These are phyloP conservation scores for Drosophila histrio DNA, from an alignment of 2,888 invertebrate species.

Conservation along the genomic window DNA sequence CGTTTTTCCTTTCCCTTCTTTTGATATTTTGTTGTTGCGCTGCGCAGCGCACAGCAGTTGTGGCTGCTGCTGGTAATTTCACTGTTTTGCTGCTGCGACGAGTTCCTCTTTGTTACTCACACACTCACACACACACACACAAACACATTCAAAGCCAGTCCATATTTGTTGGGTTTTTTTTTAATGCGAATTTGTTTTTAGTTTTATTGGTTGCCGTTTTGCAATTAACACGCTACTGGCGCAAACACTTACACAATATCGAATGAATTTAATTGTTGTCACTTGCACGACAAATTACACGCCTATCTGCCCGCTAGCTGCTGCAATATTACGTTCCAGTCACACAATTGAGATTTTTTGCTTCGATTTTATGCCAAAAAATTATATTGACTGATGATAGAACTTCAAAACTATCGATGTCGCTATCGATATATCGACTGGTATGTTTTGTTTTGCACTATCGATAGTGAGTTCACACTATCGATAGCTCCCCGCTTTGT, in stretches of 20 bases:
- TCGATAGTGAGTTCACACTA: neutral
- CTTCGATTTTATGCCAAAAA: conserved; percentile 38
- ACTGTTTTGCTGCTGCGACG: conserved; percentile 29
- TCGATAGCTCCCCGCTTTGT: too few species aligned
- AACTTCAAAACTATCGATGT: conserved; percentile 14
- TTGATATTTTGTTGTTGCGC: conserved; percentile 19
- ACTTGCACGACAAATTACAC: conserved; percentile 2
- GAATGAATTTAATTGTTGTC: conserved; percentile 39
- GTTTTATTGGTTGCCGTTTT: conserved; percentile 2
- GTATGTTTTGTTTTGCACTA: neutral
- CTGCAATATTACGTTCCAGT: neutral
- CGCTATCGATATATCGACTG: conserved; percentile 21
- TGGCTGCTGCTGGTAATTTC: conserved; percentile 38
- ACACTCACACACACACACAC: conserved; percentile 6
- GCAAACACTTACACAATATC: conserved; percentile 53
- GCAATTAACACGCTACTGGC: neutral
- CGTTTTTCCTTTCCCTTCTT: conserved; percentile 55
- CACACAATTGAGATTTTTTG: conserved; percentile 16
- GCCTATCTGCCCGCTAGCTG: conserved; percentile 11
- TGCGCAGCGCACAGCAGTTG: conserved; percentile 31
- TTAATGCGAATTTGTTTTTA: conserved; percentile 1
- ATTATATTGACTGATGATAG: too few species aligned
- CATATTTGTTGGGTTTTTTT: conserved; percentile 15
- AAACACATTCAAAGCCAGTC: neutral
- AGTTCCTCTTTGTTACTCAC: conserved; percentile 49